phyloP scores from a whole-genome alignment of 2,888 invertebrate genomes.

The Pherbina coryleti region DNA sequence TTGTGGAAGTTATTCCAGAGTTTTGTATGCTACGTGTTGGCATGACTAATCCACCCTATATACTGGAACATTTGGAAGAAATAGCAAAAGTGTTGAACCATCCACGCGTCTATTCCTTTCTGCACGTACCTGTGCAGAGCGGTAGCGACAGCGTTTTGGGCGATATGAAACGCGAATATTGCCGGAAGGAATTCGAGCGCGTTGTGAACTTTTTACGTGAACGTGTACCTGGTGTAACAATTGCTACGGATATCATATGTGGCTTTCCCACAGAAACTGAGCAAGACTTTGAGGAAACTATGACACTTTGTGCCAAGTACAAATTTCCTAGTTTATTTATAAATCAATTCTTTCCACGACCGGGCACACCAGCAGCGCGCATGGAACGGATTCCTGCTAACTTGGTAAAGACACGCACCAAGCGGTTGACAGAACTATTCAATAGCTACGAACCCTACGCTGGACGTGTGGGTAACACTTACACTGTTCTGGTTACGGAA shows the following conservation, averaged over 20 bases:
- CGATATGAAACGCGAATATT: conserved; percentile 98
- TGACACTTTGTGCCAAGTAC: conserved; percentile 85
- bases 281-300: conserved; percentile 88
- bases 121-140: conserved; percentile 98
- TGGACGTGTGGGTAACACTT: conserved; percentile 72
- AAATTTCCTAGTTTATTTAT: conserved; percentile 95
- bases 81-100: conserved; percentile 89
- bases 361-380: conserved; percentile 95
- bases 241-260: conserved; percentile 98
- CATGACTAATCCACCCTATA: conserved; percentile 99
- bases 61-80: conserved; percentile 92
- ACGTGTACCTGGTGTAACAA: conserved; percentile 90
- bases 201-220: conserved; percentile 87
- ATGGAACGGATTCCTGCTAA: conserved; percentile 87
- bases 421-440: conserved; percentile 88
- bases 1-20: conserved; percentile 77
- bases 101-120: conserved; percentile 92
- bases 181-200: conserved; percentile 86
- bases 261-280: conserved; percentile 98
- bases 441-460: conserved; percentile 89
- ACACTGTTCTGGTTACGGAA: conserved; percentile 92
- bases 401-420: conserved; percentile 92
- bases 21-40: conserved; percentile 89
- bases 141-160: conserved; percentile 94
- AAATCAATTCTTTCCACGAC: conserved; percentile 97